Base-by-base conservation (phyloP, 2,888 invertebrate species). In the Drosophila infuscata region DNA sequence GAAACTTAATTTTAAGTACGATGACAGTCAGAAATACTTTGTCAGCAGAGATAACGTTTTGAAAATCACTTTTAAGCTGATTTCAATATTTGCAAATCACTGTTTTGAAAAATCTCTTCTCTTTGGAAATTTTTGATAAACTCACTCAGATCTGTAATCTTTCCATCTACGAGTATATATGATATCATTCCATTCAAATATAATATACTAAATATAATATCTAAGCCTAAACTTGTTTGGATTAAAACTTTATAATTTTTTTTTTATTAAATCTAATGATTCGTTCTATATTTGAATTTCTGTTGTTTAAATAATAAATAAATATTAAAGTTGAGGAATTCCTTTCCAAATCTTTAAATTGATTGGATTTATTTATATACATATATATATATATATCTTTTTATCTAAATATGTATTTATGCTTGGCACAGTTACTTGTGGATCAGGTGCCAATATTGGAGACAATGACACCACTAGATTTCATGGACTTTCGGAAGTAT, bases 401-500 rank as follows among this genome's bases (percentile, higher is more conserved):
- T 20, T 11, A 43, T 25, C 3, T 5, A 29, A 49, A 29, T 29
- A 2, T 29, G 9, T 12, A 25, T 3, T 25, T 5, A 38, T 25
- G 1, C 6, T 46, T 60, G 59, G 0, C 41, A 0, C 94, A 99
- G 98, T 94, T 99, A 0, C 94, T 99, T 57, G 98, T 98, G 46
- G 99, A 99, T 91, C 99, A 99, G 94, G 98, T 99, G 49, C 96
- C 97, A 94, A 98, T 99, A 82, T 94, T 99, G 82, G 99, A 99
- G 94, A 99, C 99, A 0, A 99, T 99, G 99, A 99, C 99, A 0
- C 99, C 99, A 0, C 93, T 99, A 70, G 99, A 99, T 93, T 99
- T 99, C 91, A 97, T 99, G 96, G 99, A 99, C 91, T 99, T 99
- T 93, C 95, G 99, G 56, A 95, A 97, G 79, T 98, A 98, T 91